Percentiles rank a stretch among this genome's conserved stretches.
Evolutionary conservation across 2,113 vertebrate genomes (phyloP).

Genomic region (Leuciscus idus): DNA sequence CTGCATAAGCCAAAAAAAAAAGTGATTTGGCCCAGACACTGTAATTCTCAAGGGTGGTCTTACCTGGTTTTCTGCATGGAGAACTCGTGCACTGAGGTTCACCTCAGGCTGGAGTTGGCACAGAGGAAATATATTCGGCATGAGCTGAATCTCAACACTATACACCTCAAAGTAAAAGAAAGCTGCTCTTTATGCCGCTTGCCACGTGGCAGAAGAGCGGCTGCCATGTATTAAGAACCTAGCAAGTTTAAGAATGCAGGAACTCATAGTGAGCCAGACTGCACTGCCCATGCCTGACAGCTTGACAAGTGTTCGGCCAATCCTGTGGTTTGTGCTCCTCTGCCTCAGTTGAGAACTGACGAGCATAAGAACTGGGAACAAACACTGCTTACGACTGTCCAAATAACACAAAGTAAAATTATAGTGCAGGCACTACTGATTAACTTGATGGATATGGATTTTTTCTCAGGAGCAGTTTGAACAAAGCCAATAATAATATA

Average conservation of each 20-base stretch:
- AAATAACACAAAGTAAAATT: neutral
- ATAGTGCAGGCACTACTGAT: neutral
- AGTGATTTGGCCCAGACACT: neutral
- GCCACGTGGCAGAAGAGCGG: constrained; percentile 61
- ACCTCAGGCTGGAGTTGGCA: constrained; percentile 31
- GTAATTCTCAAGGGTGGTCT: constrained; percentile 35
- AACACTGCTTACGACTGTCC: neutral
- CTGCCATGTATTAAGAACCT: constrained; percentile 32
- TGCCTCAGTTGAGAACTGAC: neutral
- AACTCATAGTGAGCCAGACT: constrained; percentile 44
- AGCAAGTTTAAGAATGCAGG: constrained; percentile 6
- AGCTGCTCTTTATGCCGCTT: constrained; percentile 55
- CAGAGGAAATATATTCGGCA: constrained; percentile 17
- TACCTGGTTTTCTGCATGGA: constrained; percentile 4
- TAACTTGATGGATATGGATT: constrained; percentile 15
- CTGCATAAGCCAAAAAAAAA: neutral
- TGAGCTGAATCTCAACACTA: neutral
- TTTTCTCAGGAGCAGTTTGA: neutral
- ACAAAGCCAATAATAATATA: constrained; percentile 25
- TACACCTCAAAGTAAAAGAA: constrained; percentile 54
- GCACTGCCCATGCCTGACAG: constrained; percentile 26
- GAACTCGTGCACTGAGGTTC: constrained; percentile 26
- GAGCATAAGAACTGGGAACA: neutral
- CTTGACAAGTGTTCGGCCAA: constrained; percentile 22
- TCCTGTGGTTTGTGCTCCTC: constrained; percentile 34